Percentiles rank a stretch among this genome's conserved stretches.
Conservation (phyloP, 2,113 vertebrate genomes). For the Tragelaphus scriptus region DNA sequence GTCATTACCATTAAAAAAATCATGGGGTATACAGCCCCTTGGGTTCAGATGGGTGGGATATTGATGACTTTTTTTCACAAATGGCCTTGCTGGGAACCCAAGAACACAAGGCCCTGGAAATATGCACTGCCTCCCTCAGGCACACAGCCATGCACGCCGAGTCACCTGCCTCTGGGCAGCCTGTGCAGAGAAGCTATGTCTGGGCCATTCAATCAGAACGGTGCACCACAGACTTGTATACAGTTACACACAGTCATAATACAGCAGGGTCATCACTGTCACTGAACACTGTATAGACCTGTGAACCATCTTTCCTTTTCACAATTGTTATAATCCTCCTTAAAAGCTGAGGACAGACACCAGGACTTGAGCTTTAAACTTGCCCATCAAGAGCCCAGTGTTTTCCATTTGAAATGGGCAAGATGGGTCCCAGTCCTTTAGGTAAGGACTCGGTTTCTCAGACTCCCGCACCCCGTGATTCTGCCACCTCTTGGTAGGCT, state of each 20-base stretch:
- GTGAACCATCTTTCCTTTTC: neutral
- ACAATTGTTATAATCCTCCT: no score
- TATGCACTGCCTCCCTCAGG: neutral
- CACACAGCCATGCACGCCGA: rapidly evolving
- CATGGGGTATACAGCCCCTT: no score
- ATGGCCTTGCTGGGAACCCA: neutral
- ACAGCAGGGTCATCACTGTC: neutral
- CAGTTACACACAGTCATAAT: neutral
- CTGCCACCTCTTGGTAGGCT: neutral
- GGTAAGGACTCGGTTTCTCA: neutral
- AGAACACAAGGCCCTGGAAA: neutral
- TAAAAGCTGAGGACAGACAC: neutral
- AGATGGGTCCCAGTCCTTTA: neutral
- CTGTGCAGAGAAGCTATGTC: neutral
- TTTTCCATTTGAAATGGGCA: neutral
- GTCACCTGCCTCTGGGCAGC: no score
- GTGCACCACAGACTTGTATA: rapidly evolving
- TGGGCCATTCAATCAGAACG: neutral
- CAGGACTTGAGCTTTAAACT: neutral
- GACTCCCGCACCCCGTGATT: neutral
- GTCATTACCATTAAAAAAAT: neutral
- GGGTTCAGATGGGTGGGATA: neutral
- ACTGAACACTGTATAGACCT: neutral
- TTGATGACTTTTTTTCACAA: neutral
- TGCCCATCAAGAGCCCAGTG: neutral